Conservation (phyloP, 2,797 vertebrate genomes). For the Sebastes matsubarae region DNA sequence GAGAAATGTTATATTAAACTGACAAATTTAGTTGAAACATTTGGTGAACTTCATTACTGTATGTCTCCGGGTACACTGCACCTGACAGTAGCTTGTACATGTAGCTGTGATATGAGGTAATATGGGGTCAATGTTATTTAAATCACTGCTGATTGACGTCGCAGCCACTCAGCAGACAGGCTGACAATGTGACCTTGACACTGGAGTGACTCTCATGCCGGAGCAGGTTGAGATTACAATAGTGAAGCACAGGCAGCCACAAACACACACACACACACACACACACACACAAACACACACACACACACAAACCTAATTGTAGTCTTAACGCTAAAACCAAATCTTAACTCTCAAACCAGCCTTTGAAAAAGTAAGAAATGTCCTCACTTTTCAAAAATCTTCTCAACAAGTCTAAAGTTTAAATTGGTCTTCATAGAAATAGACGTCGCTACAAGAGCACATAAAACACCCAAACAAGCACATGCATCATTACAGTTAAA, state of each 20-base stretch:
- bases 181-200: constrained; percentile 9
- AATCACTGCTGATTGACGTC: background rate
- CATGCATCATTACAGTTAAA: background rate
- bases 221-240: constrained; percentile 21
- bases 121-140: constrained; percentile 16
- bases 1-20: background rate
- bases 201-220: constrained; percentile 20
- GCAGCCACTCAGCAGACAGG: constrained; percentile 15
- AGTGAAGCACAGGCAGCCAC: background rate
- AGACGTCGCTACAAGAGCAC: background rate
- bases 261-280: background rate
- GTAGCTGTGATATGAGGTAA: background rate
- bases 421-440: background rate
- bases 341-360: background rate
- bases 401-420: background rate
- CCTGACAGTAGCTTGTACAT: background rate
- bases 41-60: background rate
- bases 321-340: background rate
- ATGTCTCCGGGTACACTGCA: background rate
- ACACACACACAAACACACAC: background rate
- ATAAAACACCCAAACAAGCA: background rate
- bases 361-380: background rate
- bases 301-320: background rate
- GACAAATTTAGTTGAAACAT: background rate
- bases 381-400: background rate